phyloP scores from a whole-genome alignment of 2,888 invertebrate species.

The Cephus pygmeus region DNA sequence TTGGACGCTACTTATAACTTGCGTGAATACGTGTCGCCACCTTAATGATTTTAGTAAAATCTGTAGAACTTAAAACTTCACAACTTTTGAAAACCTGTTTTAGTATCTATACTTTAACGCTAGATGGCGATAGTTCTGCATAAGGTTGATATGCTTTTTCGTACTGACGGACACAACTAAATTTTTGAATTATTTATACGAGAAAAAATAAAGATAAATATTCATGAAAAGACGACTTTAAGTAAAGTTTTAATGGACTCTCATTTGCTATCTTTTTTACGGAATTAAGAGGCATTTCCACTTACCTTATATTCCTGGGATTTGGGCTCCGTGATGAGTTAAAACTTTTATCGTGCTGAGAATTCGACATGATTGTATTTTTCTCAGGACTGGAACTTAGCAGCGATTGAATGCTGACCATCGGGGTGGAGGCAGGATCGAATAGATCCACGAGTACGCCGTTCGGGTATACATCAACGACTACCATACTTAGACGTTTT shows the following conservation, averaged over 20 bases:
- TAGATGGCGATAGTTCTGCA: not conserved
- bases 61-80: not conserved
- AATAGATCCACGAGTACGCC: slow-evolving; percentile 73
- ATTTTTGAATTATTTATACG: not conserved
- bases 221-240: not conserved
- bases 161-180: not conserved
- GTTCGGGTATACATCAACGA: slow-evolving; percentile 69
- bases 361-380: slow-evolving; percentile 10
- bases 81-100: not conserved
- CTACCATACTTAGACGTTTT: slow-evolving; percentile 71
- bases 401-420: slow-evolving; percentile 40
- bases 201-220: not conserved
- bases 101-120: not conserved
- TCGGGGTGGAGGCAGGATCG: slow-evolving; percentile 66
- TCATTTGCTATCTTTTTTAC: not conserved
- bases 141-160: not conserved
- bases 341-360: slow-evolving; percentile 13
- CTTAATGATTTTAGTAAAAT: not conserved
- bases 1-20: not conserved
- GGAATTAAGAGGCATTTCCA: not conserved
- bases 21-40: not conserved
- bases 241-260: not conserved
- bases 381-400: slow-evolving; percentile 12
- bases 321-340: slow-evolving; percentile 10
- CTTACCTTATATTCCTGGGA: slow-evolving; percentile 7